Conservation (phyloP, 2,113 vertebrate species). For the Tyto alba region DNA sequence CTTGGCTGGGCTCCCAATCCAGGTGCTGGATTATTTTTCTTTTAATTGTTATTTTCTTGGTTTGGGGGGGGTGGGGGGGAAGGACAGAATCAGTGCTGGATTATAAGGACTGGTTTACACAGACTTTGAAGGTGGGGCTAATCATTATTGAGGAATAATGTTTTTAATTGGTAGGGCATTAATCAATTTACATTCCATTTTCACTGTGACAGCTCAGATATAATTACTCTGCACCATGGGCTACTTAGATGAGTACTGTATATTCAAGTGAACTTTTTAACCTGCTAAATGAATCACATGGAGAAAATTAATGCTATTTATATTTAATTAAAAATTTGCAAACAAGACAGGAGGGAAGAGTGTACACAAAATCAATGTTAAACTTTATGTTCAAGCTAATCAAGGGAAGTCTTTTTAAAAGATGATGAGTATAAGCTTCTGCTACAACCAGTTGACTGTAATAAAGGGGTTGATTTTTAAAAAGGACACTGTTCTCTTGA, state of each 20-base stretch:
- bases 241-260: not conserved
- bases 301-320: conserved; percentile 8
- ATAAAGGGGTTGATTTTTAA: not conserved
- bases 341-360: not conserved
- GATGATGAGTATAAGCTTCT: not conserved
- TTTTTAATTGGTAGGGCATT: not conserved
- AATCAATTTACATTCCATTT: not conserved
- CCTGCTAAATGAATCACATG: not conserved
- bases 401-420: not conserved
- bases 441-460: not conserved
- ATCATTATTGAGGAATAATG: not conserved
- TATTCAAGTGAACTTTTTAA: not conserved
- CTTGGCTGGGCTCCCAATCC: not conserved
- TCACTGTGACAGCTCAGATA: not conserved
- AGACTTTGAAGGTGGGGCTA: not conserved
- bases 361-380: not conserved
- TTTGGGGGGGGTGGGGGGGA: not conserved
- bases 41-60: not conserved
- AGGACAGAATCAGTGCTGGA: not conserved
- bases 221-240: not conserved
- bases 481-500: not conserved
- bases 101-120: not conserved
- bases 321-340: conserved; percentile 14
- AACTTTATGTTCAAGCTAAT: not conserved
- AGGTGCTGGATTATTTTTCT: not conserved